Conservation (phyloP, 2,797 vertebrate species). For the Tokudaia muenninki region DNA sequence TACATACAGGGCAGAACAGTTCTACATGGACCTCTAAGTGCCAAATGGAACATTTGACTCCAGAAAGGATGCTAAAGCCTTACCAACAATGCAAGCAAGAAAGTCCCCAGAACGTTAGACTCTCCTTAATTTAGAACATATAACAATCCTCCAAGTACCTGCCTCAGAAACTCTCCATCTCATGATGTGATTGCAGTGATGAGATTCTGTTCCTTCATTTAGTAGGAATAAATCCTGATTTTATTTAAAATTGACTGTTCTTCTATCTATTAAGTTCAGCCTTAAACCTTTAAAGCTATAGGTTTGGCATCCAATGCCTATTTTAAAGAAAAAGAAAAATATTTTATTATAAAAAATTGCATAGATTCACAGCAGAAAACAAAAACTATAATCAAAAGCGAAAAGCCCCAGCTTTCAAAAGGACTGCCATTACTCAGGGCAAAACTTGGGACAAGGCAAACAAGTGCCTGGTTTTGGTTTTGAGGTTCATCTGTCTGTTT, state of each 20-base stretch:
- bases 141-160: background rate
- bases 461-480: background rate
- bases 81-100: background rate
- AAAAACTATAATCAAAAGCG: background rate
- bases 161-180: background rate
- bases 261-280: background rate
- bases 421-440: background rate
- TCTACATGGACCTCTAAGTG: background rate
- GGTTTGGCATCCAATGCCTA: background rate
- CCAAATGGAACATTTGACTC: background rate
- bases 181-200: background rate
- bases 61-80: background rate
- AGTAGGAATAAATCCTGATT: background rate
- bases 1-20: background rate
- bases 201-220: background rate
- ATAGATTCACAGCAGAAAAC: background rate
- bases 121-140: background rate
- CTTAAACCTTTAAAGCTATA: background rate
- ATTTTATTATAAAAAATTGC: background rate
- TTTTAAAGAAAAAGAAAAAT: conserved; percentile 15
- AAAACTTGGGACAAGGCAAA: background rate
- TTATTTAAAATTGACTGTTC: background rate
- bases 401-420: background rate
- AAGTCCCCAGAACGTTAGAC: background rate
- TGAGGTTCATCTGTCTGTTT: background rate